Evolutionary conservation across 2,888 invertebrate genomes (phyloP).

Genomic region (Lutraria lutraria): DNA sequence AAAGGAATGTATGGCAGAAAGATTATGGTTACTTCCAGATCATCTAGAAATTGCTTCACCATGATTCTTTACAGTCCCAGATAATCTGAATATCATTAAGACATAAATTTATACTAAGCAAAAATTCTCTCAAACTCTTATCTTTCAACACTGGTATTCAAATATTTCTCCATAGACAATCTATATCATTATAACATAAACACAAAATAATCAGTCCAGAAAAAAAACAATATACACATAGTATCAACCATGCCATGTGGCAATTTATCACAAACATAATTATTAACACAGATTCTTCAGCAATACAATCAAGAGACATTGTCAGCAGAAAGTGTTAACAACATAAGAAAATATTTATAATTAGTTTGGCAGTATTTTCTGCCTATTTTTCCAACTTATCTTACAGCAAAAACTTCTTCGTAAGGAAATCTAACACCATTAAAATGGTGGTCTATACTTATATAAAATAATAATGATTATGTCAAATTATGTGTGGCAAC

Average conservation of each 20-base stretch:
- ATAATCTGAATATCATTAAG: background rate
- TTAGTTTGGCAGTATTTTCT: background rate
- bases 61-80: background rate
- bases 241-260: background rate
- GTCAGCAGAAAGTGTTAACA: background rate
- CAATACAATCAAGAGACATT: background rate
- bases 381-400: background rate
- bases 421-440: background rate
- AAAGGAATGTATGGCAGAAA: too few relatives aligned
- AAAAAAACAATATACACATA: background rate
- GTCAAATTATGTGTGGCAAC: background rate
- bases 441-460: background rate
- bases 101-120: background rate
- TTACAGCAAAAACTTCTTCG: background rate
- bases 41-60: background rate
- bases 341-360: conserved; percentile 7
- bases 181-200: background rate
- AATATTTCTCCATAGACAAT: background rate
- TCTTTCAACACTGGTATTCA: background rate
- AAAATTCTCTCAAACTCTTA: background rate
- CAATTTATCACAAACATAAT: background rate
- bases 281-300: background rate
- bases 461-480: background rate
- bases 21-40: too few relatives aligned
- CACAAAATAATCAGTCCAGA: background rate